Conservation (phyloP, 2,113 vertebrate genomes). For the Platycercus adscitus region DNA sequence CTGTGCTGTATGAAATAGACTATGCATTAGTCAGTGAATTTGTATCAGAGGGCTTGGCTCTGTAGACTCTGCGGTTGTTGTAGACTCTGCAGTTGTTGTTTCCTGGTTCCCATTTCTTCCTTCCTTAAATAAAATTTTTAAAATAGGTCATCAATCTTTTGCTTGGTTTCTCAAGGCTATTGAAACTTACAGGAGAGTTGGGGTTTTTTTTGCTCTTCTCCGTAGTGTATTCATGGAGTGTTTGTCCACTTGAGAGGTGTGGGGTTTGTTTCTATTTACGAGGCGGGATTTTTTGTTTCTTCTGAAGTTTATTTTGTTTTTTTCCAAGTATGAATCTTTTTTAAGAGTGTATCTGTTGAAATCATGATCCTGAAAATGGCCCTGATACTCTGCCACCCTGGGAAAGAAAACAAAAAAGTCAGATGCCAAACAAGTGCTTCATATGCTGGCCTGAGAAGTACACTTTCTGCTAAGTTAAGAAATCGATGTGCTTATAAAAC, state of each 20-base stretch:
- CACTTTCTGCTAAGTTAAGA: neutral
- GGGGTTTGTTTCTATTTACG: neutral
- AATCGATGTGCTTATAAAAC: neutral
- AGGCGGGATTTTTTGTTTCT: neutral
- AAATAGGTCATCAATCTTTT: constrained; percentile 6
- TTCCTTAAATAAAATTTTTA: constrained; percentile 9
- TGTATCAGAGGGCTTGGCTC: neutral
- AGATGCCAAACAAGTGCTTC: neutral
- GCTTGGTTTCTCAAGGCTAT: neutral
- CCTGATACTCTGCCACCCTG: neutral
- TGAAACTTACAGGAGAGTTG: neutral
- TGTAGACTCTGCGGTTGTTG: neutral
- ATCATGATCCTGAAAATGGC: neutral
- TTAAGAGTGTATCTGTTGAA: neutral
- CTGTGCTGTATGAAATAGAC: neutral
- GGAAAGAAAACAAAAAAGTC: neutral
- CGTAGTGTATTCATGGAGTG: neutral
- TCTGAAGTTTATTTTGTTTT: neutral
- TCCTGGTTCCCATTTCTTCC: neutral
- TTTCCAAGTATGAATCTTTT: neutral
- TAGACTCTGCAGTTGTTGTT: neutral
- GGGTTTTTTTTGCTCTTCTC: neutral
- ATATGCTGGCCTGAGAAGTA: neutral
- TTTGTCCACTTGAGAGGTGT: neutral
- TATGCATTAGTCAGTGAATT: neutral